A percentile compares a stretch with the other conserved stretches of the same genome.
Conservation (phyloP, 2,113 vertebrate genomes). For the Serinus canaria region DNA sequence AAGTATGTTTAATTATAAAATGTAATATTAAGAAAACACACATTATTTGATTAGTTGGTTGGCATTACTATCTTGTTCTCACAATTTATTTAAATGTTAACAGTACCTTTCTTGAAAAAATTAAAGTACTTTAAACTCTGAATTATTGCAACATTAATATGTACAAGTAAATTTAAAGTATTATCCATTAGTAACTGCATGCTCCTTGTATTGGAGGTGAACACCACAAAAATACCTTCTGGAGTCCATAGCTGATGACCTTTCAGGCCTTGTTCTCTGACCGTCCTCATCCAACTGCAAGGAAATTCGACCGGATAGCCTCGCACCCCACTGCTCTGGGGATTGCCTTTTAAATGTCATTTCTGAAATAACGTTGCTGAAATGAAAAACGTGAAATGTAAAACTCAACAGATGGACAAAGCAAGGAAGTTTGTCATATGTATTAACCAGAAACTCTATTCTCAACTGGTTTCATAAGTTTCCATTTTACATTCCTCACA, state of each 20-base stretch:
- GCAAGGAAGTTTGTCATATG: background rate
- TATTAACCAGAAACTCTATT: background rate
- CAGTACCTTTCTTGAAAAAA: background rate
- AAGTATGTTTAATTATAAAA: background rate
- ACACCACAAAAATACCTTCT: conserved; percentile 59
- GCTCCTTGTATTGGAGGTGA: background rate
- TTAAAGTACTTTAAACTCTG: background rate
- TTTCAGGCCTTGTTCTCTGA: conserved; percentile 24
- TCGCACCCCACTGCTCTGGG: background rate
- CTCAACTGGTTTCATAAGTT: background rate
- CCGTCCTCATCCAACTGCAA: conserved; percentile 79
- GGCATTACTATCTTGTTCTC: background rate
- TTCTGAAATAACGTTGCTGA: conserved; percentile 81
- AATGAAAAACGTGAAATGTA: conserved; percentile 42
- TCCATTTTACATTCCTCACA: background rate
- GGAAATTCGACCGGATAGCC: conserved; percentile 68
- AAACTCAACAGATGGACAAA: background rate
- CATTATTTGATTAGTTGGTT: background rate
- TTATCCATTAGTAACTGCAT: background rate
- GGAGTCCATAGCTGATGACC: background rate
- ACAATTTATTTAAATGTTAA: background rate
- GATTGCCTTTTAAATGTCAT: conserved; percentile 80
- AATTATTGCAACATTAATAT: background rate
- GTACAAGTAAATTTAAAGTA: background rate
- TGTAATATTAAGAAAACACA: background rate